Base-by-base conservation (phyloP, 2,888 invertebrate species). In the Nomada flava region DNA sequence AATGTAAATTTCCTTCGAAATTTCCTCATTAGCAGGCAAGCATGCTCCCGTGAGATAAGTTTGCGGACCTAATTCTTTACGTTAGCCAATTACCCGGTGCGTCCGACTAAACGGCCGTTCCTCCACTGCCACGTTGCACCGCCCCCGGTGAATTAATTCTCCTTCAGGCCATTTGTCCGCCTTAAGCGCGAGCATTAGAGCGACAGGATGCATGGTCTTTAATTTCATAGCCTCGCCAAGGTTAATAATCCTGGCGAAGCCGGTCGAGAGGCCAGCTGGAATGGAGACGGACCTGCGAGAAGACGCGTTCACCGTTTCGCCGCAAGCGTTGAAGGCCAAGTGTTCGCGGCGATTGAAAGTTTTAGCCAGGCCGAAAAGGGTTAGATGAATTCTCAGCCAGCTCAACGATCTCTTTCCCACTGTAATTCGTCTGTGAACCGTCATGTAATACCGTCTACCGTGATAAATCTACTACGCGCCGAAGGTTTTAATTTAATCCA, bases 301-400 rank as follows among this genome's bases (percentile, higher is more conserved):
- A 57, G 86, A 92, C 75, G 92, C 92, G n/a, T 92, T 91, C 82
- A 88, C 84, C 7, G 93, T 93, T 4, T 87, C 89, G 53, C 92
- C 90, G 20, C 63, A 44, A 63, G 92, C 92, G 20, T 83, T 93
- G 65, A 90, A 88, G 76, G 92, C 93, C 26, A 83, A 69, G 59
- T 92, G 92, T 69, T 80, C 89, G 42, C 86, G 78, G 42, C 87
- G 90, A 29, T 74, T 91, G 64, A 90, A 90, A 71, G 44, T 36
- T 5, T 88, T 93, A 23, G 92, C 93, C n/a, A 85, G 81, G n/a
- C 91, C 91, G 11, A 92, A 79, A 62, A 76, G 4, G 15, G 77
- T 79, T 11, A 77, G 42, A 62, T 74, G 63, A 80, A 15, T 0
- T 1, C 13, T 9, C 0, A 5, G 13, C 5, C 29, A 2, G 0